Conservation (phyloP, 2,797 vertebrate species). For the Chaetodon trifasciatus region DNA sequence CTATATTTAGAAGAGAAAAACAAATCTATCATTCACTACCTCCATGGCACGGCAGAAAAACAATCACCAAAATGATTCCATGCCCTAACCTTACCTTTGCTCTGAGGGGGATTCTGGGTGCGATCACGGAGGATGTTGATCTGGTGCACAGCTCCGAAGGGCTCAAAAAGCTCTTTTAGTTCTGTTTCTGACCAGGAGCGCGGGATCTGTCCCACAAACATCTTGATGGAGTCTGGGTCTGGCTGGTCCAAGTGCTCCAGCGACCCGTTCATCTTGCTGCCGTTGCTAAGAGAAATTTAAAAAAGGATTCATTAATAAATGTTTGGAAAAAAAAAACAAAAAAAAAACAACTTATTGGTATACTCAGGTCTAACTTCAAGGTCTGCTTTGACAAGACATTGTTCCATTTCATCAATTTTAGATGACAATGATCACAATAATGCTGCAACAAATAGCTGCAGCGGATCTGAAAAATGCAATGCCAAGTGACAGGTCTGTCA, state of each 20-base stretch:
- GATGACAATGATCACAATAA: slow-evolving; percentile 2
- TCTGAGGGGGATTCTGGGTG: slow-evolving; percentile 98
- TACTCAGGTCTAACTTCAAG: neutral
- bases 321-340: neutral
- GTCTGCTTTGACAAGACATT: neutral
- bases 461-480: neutral
- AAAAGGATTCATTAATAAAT: neutral
- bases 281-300: slow-evolving; percentile 88
- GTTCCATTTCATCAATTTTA: neutral
- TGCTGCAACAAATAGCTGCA: neutral
- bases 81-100: slow-evolving; percentile 89
- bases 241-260: slow-evolving; percentile 98
- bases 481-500: neutral
- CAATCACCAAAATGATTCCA: neutral
- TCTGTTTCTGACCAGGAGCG: slow-evolving; percentile 97
- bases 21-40: neutral
- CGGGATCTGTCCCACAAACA: slow-evolving; percentile 98
- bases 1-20: neutral
- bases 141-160: slow-evolving; percentile 97
- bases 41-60: neutral
- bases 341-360: too few species aligned
- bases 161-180: slow-evolving; percentile 99
- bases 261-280: slow-evolving; percentile 98
- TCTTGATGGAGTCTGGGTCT: slow-evolving; percentile 98
- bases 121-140: slow-evolving; percentile 98